A percentile compares a stretch with the other conserved stretches of the same genome.
Conservation (phyloP, 92 coral and sea anemone genomes). For the Palythoa grandiflora region DNA sequence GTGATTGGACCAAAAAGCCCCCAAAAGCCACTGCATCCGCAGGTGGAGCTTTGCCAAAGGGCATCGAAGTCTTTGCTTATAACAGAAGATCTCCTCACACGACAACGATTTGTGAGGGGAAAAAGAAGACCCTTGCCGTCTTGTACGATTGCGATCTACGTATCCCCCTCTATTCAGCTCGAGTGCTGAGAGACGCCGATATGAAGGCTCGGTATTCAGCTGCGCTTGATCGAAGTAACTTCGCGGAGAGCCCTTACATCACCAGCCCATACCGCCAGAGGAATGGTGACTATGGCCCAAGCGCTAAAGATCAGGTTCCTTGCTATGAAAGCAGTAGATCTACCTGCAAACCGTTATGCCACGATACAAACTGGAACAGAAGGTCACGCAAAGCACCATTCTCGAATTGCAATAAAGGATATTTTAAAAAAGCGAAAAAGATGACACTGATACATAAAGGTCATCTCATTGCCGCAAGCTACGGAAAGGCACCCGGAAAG, state of each 20-base stretch:
- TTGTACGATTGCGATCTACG: conserved; percentile 11
- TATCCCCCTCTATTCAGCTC: conserved; percentile 6
- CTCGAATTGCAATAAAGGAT: background rate
- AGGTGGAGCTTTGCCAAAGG: background rate
- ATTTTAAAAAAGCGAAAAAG: too few relatives aligned
- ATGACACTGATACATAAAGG: background rate
- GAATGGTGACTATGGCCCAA: conserved; percentile 17
- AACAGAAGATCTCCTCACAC: background rate
- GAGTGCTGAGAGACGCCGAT: background rate
- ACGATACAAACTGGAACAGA: background rate
- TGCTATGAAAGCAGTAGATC: background rate
- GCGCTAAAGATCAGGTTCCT: background rate
- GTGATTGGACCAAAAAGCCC: background rate
- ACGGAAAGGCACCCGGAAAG: background rate
- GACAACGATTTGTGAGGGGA: conserved; percentile 3
- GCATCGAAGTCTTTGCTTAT: background rate
- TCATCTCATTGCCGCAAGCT: conserved; percentile 11
- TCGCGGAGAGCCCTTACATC: background rate
- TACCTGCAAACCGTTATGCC: background rate
- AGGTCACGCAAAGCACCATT: background rate
- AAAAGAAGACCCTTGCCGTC: background rate
- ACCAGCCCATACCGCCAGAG: background rate
- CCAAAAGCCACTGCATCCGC: background rate
- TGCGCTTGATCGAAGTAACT: background rate
- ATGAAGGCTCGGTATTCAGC: background rate